phyloP scores from a whole-genome alignment of 2,113 vertebrate genomes.

The Halichoeres trimaculatus region DNA sequence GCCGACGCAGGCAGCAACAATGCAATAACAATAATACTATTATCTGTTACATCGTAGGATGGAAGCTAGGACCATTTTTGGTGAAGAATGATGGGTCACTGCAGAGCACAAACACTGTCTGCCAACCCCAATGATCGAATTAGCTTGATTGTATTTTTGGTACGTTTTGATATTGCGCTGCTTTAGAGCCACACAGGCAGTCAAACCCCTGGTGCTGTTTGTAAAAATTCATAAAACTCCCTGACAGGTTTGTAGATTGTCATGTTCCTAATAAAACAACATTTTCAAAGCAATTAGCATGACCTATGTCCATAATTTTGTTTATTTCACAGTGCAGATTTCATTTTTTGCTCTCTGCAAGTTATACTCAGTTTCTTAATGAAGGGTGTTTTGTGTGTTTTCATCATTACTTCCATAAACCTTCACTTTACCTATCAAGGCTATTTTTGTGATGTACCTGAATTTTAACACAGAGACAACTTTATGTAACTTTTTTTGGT shows the following conservation, averaged over 20 bases:
- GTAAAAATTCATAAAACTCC: background rate
- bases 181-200: conserved; percentile 17
- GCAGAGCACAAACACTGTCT: conserved; percentile 26
- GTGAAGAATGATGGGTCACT: conserved; percentile 44
- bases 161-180: conserved; percentile 10
- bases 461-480: no score
- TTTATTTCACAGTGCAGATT: background rate
- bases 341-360: no score
- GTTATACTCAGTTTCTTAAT: no score
- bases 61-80: conserved; percentile 48
- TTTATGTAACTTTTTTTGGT: no score
- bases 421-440: no score
- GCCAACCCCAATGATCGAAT: conserved; percentile 35
- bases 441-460: no score
- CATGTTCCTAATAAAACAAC: background rate
- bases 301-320: no score
- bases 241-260: background rate
- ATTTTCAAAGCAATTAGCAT: background rate
- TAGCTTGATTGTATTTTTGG: conserved; percentile 18
- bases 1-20: conserved; percentile 68
- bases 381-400: no score
- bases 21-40: conserved; percentile 75
- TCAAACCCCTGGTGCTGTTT: conserved; percentile 8
- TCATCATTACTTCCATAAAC: no score
- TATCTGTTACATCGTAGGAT: conserved; percentile 55